Percentiles rank a stretch among this genome's conserved stretches.
phyloP scores from a whole-genome alignment of 2,888 invertebrate species.

The Erebia epiphron region DNA sequence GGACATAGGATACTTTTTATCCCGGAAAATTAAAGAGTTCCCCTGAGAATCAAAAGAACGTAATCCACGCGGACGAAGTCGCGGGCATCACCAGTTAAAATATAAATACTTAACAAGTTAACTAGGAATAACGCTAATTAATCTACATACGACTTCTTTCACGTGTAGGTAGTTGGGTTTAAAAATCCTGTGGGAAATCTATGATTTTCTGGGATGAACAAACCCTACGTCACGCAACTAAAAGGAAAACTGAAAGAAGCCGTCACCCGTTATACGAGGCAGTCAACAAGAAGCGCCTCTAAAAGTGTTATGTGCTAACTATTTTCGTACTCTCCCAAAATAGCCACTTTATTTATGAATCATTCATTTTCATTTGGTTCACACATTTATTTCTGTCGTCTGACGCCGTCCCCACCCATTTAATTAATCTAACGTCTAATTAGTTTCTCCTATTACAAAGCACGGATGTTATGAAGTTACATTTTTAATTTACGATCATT shows the following conservation, averaged over 20 bases:
- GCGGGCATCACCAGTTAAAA: too few species aligned
- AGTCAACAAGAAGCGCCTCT: conserved; percentile 14
- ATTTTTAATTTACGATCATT: neutral
- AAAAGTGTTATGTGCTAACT: conserved; percentile 9
- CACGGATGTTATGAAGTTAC: conserved; percentile 2
- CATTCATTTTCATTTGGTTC: conserved; percentile 26
- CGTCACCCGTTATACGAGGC: neutral
- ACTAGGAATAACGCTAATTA: too few species aligned
- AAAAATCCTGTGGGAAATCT: too few species aligned
- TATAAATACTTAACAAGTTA: neutral
- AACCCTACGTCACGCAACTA: too few species aligned
- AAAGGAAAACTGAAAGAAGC: neutral
- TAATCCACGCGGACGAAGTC: too few species aligned
- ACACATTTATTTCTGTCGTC: conserved; percentile 10
- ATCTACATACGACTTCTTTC: too few species aligned
- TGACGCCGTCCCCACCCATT: conserved; percentile 16
- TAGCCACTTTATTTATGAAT: conserved; percentile 36
- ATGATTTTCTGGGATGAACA: too few species aligned
- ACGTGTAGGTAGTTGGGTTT: too few species aligned
- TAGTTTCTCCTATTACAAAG: conserved; percentile 4
- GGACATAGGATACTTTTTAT: too few species aligned
- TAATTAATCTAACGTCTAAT: conserved; percentile 24
- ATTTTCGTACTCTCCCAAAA: conserved; percentile 31
- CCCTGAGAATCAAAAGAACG: too few species aligned
- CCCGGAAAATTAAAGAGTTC: too few species aligned